phyloP scores from a whole-genome alignment of 2,797 vertebrate species.

The Protosalanx chinensis region DNA sequence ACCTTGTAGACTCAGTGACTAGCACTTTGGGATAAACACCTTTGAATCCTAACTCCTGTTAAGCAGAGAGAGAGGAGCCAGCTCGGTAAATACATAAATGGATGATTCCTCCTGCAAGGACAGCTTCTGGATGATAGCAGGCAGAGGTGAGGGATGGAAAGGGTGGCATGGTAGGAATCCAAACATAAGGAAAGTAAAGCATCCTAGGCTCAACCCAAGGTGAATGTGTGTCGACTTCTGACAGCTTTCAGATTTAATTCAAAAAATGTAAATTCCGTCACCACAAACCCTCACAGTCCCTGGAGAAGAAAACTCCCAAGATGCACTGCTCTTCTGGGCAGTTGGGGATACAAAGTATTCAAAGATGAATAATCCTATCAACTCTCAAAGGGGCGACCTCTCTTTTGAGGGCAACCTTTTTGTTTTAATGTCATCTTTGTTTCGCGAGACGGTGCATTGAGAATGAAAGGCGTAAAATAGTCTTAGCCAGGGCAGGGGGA shows the following conservation, averaged over 20 bases:
- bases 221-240: slow-evolving; percentile 31
- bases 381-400: slow-evolving; percentile 51
- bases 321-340: slow-evolving; percentile 20
- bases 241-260: neutral
- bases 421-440: slow-evolving; percentile 68
- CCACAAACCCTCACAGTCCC: slow-evolving; percentile 19
- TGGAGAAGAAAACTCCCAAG: slow-evolving; percentile 34
- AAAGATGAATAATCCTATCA: slow-evolving; percentile 33
- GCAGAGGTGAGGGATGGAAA: slow-evolving; percentile 31
- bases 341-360: neutral
- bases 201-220: slow-evolving; percentile 39
- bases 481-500: slow-evolving; percentile 65
- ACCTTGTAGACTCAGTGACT: slow-evolving; percentile 32
- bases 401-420: slow-evolving; percentile 56
- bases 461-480: slow-evolving; percentile 77
- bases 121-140: slow-evolving; percentile 40
- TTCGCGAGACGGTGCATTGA: slow-evolving; percentile 56
- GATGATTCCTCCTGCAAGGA: slow-evolving; percentile 44
- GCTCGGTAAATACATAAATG: slow-evolving; percentile 40
- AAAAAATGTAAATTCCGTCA: slow-evolving; percentile 22
- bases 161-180: slow-evolving; percentile 25
- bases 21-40: slow-evolving; percentile 22
- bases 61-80: slow-evolving; percentile 33
- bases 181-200: slow-evolving; percentile 32
- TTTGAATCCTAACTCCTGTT: slow-evolving; percentile 34